Evolutionary conservation across 2,888 invertebrate species (phyloP), one percentile per base, ranked within the genome.

Genomic region (Yponomeuta cagnagella): DNA sequence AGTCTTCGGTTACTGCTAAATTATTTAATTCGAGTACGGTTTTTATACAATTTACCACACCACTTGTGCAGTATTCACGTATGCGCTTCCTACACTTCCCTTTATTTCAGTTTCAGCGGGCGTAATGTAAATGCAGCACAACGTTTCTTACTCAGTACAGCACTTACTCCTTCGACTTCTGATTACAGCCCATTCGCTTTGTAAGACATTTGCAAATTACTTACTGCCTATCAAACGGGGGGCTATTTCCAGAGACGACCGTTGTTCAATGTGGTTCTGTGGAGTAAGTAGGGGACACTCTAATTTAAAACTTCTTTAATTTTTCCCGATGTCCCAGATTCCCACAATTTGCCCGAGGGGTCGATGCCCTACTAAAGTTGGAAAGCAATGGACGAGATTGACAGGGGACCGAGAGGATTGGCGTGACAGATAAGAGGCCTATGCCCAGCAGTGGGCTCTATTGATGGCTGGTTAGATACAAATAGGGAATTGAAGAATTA

Each of bases 161-260:
- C 67, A 67, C 67, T 67, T 67, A 30, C 30, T 64, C 30, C 30
- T 64, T 64, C 74, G 74, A 73, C 75, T 72, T 73, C 74, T 79
- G 79, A 82, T 83, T 82, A 80, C 77, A 79, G 74, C 75, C 71
- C 71, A 30, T 73, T 66, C 71, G 69, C 71, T 73, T 71, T 71
- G 68, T 71, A 15, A 74, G 76, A 79, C 77, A 76, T 79, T 77
- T 75, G 78, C 77, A 82, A 82, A 82, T 33, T 33, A 33, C 33
- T 82, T 81, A 75, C 78, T 74, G 75, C 80, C 74, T 76, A 72
- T 72, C 72, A 48, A 69, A 75, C 73, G 73, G 74, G 75, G 72
- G 64, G 70, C 71, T 73, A 72, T 72, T 73, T 68, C 72, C 71
- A 75, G 72, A 52, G 52, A 52, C 52, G 6, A 12, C 52, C 52